A percentile compares a stretch with the other conserved stretches of the same genome.
phyloP scores from a whole-genome alignment of 2,888 invertebrate species.

The Euphydryas editha region DNA sequence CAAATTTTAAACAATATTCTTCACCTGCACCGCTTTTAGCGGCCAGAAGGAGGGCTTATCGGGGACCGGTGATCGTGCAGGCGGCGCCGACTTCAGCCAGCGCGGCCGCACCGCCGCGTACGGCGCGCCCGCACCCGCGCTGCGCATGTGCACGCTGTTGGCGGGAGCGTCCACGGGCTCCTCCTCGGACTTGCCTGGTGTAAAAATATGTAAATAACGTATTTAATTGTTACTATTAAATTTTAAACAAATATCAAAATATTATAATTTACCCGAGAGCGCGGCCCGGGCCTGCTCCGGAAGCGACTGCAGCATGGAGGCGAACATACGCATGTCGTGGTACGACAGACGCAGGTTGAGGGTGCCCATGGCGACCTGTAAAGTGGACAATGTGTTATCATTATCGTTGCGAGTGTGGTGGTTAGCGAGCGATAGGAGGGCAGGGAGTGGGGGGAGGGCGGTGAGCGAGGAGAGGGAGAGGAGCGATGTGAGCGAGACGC shows the following conservation, averaged over 20 bases:
- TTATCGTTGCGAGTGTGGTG: too few relatives aligned
- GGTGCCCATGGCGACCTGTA: conserved; percentile 86
- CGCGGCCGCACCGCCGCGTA: conserved; percentile 44
- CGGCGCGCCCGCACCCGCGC: conserved; percentile 37
- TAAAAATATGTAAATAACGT: not conserved
- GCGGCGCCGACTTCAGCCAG: conserved; percentile 79
- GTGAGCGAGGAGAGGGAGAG: too few relatives aligned
- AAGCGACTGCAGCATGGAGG: conserved; percentile 93
- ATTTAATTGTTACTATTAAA: not conserved
- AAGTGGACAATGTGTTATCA: not conserved
- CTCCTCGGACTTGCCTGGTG: conserved; percentile 42
- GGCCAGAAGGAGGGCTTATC: conserved; percentile 76
- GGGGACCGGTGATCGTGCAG: conserved; percentile 43
- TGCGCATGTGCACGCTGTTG: conserved; percentile 70
- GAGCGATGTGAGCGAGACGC: conserved; percentile 43
- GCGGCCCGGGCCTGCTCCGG: conserved; percentile 90
- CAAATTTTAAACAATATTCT: not conserved
- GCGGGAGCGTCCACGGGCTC: conserved; percentile 61
- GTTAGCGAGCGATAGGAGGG: too few relatives aligned
- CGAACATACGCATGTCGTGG: conserved; percentile 96
- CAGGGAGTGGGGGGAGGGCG: too few relatives aligned
- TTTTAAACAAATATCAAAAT: not conserved
- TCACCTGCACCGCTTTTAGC: conserved; percentile 63
- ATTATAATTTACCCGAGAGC: conserved; percentile 57
- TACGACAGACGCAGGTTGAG: conserved; percentile 95